These are phyloP conservation scores for Phyllotreta cruciferae DNA, from an alignment of 2,888 invertebrate species.

Conservation along the genomic window DNA sequence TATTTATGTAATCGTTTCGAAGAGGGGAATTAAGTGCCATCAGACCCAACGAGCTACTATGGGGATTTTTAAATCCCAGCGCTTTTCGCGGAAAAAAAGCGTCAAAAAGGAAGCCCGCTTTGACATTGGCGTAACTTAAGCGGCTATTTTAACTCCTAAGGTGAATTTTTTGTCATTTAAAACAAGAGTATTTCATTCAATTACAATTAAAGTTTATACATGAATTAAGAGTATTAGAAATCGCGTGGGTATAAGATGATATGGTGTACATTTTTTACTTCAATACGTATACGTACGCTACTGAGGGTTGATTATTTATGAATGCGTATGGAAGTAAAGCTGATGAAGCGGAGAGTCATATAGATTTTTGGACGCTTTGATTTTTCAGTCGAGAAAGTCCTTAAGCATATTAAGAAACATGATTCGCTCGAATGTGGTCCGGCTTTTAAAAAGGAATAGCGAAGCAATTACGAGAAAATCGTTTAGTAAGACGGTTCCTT, in stretches of 20 bases:
- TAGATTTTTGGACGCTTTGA: constrained; percentile 35
- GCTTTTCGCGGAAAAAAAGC: constrained; percentile 33
- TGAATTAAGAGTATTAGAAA: too few relatives aligned
- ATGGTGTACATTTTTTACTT: too few relatives aligned
- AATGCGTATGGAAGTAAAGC: constrained; percentile 34
- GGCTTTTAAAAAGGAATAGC: constrained; percentile 12
- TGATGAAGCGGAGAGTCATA: constrained; percentile 37
- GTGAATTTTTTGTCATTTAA: too few relatives aligned
- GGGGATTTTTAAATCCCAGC: constrained; percentile 44
- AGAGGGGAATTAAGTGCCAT: constrained; percentile 32
- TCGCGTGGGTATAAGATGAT: too few relatives aligned
- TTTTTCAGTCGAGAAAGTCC: constrained; percentile 35
- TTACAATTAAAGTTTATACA: too few relatives aligned
- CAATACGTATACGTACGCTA: background rate
- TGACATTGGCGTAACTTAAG: constrained; percentile 1
- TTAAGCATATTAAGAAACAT: constrained; percentile 22
- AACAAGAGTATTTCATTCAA: too few relatives aligned
- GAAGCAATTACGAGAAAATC: constrained; percentile 20
- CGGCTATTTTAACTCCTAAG: too few relatives aligned
- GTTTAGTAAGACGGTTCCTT: constrained; percentile 5
- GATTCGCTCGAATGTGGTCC: constrained; percentile 20
- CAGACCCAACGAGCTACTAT: constrained; percentile 41
- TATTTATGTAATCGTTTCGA: constrained; percentile 47
- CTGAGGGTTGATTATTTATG: constrained; percentile 31
- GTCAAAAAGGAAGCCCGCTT: constrained; percentile 15